Conservation (phyloP, 2,888 invertebrate species). For the Dolichopus griseipennis region DNA sequence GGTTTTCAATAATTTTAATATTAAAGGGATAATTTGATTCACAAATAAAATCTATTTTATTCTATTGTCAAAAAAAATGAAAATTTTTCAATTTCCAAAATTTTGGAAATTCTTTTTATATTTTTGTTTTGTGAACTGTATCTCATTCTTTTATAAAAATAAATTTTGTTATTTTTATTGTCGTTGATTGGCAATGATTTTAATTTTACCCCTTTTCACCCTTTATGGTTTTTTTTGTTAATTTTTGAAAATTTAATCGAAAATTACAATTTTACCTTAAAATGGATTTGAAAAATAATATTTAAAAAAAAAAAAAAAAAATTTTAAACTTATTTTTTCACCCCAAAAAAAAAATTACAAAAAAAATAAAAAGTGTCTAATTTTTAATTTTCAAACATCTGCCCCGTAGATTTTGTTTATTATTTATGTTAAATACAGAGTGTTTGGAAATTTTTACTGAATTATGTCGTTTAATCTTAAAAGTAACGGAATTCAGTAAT, state of each 20-base stretch:
- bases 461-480: too few species aligned
- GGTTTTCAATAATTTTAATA: not conserved
- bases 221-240: not conserved
- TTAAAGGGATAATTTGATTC: constrained; percentile 1
- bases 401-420: not conserved
- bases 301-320: too few species aligned
- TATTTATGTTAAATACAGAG: too few species aligned
- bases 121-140: not conserved
- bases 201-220: not conserved
- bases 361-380: not conserved
- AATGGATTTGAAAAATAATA: too few species aligned
- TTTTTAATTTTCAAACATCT: not conserved
- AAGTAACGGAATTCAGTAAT: too few species aligned
- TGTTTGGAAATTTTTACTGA: too few species aligned
- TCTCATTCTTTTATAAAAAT: not conserved
- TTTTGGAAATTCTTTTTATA: not conserved
- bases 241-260: too few species aligned
- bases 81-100: not conserved
- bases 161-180: not conserved
- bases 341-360: not conserved
- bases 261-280: too few species aligned
- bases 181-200: not conserved
- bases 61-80: not conserved
- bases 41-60: not conserved
- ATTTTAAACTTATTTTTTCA: not conserved